phyloP scores from a whole-genome alignment of 2,113 vertebrate species.

The Pteronura brasiliensis region DNA sequence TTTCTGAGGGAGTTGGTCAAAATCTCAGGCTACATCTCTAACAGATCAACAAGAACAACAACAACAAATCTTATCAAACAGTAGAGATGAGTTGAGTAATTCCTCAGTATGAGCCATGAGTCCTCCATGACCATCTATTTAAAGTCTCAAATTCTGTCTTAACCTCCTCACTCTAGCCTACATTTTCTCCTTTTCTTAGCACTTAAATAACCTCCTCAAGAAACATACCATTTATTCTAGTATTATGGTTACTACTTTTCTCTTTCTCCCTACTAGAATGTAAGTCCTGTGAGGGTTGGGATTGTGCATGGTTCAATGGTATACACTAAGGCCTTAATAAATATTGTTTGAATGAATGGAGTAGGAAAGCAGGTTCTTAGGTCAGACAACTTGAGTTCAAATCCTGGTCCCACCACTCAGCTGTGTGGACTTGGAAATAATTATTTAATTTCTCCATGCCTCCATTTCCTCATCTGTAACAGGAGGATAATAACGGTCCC shows the following conservation, averaged over 20 bases:
- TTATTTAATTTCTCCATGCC: neutral
- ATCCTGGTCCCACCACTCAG: neutral
- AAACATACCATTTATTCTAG: neutral
- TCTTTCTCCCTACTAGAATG: neutral
- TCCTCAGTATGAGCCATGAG: neutral
- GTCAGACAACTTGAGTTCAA: neutral
- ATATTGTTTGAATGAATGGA: neutral
- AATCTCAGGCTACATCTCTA: neutral
- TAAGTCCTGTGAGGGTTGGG: neutral
- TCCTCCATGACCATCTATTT: neutral
- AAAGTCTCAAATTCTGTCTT: neutral
- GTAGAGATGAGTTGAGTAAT: neutral
- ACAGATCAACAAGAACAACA: neutral
- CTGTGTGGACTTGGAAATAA: neutral
- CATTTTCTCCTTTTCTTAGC: neutral
- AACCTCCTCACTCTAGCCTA: neutral
- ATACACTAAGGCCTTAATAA: neutral
- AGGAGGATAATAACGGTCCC: neutral
- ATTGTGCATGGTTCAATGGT: neutral
- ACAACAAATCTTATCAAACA: neutral
- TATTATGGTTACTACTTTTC: neutral
- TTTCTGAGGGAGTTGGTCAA: neutral
- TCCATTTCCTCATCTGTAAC: neutral
- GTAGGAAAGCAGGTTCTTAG: neutral
- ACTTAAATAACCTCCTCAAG: neutral